Base-by-base conservation (phyloP, 2,888 invertebrate species). In the Fragum fragum region DNA sequence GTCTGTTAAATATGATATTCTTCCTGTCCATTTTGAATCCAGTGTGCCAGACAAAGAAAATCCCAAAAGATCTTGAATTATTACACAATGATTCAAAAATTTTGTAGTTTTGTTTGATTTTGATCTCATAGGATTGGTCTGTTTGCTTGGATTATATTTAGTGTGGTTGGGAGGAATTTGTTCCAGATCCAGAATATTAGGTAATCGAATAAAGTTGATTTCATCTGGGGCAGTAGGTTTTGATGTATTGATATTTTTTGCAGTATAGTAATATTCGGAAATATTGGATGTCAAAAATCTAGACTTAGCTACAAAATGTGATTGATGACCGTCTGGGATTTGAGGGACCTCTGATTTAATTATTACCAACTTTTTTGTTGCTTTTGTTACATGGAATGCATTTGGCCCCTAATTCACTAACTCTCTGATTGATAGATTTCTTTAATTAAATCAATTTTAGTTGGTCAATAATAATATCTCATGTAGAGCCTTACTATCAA, bases 251-350 rank as follows among this genome's bases (percentile, higher is more conserved):
- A 47, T 47, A 47, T 9, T 47, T 47, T 47, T 47, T 47, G 47
- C 47, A 47, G 47, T 47, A 47, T 14, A 39, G 7, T 47, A 47
- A 47, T 47, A 47, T 47, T 47, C 3, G 47, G 47, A 16, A 47
- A 47, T 47, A 47, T 47, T 47, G 14, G 47, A 47, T 47, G 47
- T 47, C 47, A 47, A n/a, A 47, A 47, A 47, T 36, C 47, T 47
- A 47, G 47, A 47, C 47, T 47, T 47, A 16, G 47, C 47, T 47
- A 47, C 47, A 18, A 14, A 39, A 47, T 18, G 47, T 47, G 47
- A 47, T 47, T 47, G 47, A 47, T 47, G 47, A 47, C 47, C 47
- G 47, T 47, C 47, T 47, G 47, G 47, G n/a, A 47, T 18, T 47
- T 47, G 47, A 47, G 9, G 9, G 47, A 47, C 14, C 47, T 47